Base-by-base conservation (phyloP, 2,888 invertebrate genomes). In the Cephus pygmeus region DNA sequence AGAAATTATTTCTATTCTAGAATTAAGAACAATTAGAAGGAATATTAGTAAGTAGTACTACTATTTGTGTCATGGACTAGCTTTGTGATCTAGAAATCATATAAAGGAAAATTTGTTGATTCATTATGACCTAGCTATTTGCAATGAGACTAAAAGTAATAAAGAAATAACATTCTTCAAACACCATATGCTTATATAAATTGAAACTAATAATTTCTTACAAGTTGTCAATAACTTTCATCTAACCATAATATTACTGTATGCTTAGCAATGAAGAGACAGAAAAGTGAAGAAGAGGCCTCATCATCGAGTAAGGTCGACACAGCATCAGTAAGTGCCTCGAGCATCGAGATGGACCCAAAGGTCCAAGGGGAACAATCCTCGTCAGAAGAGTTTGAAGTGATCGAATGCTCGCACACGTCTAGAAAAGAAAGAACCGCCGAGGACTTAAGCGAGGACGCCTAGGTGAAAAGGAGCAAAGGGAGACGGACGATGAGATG, bases 341-440 rank as follows among this genome's bases (percentile, higher is more conserved):
- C 87, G 34, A 84, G 71, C 71, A 56, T 56, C 23, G 56, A 56
- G 56, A 56, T 56, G 56, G 56, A 56, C 56, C 23, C 56, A 56
- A 56, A 56, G 56, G 56, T 56, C 56, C 56, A 56, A 56, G 56
- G 56, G 56, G 56, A 56, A 56, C 56, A 56, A 56, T 71, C 71
- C 71, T 30, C 85, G n/a, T 83, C 89, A 23, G 90, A 89, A 73
- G 85, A 85, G n/a, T 89, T 88, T 76, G 89, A 89, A 78, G 88
- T 89, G 36, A 88, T 89, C 75, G 89, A 89, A 73, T 79, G 85
- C 9, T 73, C 83, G 34, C 78, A 77, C 69, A 76, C 71, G 75
- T 35, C 31, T 73, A 73, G 75, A 33, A 73, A 76, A 68, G 56
- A 68, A 15, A 74, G 69, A 73, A 34, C 77, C 79, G 75, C 79